Base-by-base conservation (phyloP, 2,113 vertebrate genomes). In the Otocyon megalotis region DNA sequence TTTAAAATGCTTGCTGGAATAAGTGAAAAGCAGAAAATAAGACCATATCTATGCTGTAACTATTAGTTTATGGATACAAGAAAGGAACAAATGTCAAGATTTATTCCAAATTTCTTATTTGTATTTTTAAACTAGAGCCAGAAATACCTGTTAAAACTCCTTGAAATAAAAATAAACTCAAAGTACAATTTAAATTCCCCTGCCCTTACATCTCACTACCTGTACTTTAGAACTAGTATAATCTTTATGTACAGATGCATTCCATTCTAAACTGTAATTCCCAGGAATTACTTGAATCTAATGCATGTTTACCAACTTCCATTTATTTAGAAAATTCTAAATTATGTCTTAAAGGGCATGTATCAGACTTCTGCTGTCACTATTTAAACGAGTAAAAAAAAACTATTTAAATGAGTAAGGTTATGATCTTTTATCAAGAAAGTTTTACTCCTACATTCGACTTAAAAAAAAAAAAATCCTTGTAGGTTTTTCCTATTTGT, bases 111-210 rank as follows among this genome's bases (percentile, higher is more conserved):
- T 91, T 82, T 89, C 43, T 53, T 89, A n/a, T n/a, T 82, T 84
- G 7, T 67, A 35, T 79, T 93, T 93, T 95, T 74, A 91, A 2
- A 77, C 35, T 92, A 84, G 12, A 76, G 71, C 30, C 19, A 67
- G 17, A 96, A 82, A 81, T 58, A 83, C 24, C 65, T 54, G 3
- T 43, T 43, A 63, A 95, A 90, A 82, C 99, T 99, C 98, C 19
- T 76, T 37, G 84, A 63, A 65, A 88, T 67, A 74, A 48, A 1
- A 81, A 93, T 77, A 77, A 90, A 84, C 24, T 35, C 9, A 71
- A 79, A 95, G 56, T 48, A 92, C 7, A 95, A 88, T 77, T 85
- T 74, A 48, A 56, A 87, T 88, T 80, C 24, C 88, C 65, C 50
- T 96, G 54, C 60, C n/a, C 88, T 86, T 93, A 80, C 1, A 92